Evolutionary conservation across 1,140 invertebrate genomes (phyloP), one percentile per base, ranked within the genome.

Genomic region (Venustaconcha ellipsiformis): DNA sequence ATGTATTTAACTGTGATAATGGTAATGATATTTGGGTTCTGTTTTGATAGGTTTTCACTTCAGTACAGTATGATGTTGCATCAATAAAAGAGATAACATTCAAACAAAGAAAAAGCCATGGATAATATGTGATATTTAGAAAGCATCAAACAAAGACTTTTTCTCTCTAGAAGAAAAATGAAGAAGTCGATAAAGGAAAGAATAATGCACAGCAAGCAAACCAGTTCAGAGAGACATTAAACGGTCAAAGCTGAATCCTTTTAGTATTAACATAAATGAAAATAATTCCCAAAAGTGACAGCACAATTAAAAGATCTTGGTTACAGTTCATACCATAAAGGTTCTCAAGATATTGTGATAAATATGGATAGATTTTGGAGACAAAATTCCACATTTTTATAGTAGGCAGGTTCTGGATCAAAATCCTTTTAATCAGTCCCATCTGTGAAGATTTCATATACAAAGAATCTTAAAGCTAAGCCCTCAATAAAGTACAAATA

Each of bases 221-320:
- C 37, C 2, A 37, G 37, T 73, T 8, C 72, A 73, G 67, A 73
- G 72, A 23, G 56, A 73, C 37, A 67, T 67, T 37, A 57, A 57
- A 59, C 18, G 20, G 26, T 65, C 30, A 63, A 73, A 20, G 59
- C 37, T 67, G 14, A 58, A 18, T 30, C 63, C 63, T 18, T 20
- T 20, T 65, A 64, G 23, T 26, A 20, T 72, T 23, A 63, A 72
- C 56, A 60, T 66, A 67, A 66, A 73, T 57, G 66, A 73, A 67
- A 30, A 58, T 59, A n/a, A 73, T 65, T 26, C 55, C 6, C 66
- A 73, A 73, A 17, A 18, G 15, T 37, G 66, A 18, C 66, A 63
- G 64, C 23, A 66, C 14, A 59, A 58, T 18, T 73, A 17, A 73
- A 73, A 37, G 26, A 55, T 30, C 18, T 26, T n/a, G 72, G 56